Base-by-base conservation (phyloP, 1,140 invertebrate genomes). In the Aphelenchoides fujianensis region DNA sequence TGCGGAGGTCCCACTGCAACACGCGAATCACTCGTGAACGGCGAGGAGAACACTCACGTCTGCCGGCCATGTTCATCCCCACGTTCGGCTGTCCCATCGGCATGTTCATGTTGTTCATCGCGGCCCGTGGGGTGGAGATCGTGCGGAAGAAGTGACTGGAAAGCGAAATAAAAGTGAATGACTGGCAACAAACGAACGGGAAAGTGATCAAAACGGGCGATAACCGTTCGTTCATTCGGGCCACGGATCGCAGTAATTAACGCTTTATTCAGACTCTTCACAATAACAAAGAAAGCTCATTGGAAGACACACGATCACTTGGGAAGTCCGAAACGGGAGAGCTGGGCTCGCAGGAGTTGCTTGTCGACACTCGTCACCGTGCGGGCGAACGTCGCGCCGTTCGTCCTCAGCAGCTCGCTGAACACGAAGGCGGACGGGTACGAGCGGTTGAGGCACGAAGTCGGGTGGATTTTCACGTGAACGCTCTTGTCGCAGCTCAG, bases 381-480 rank as follows among this genome's bases (percentile, higher is more conserved):
- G 34, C 55, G 55, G 12, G 19, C 19, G 23, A 30, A 59, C 23
- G 34, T 7, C 23, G 41, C 23, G 78, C 91, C 91, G 37, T 88
- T 89, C 0, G 94, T 95, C 79, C 91, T 89, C 12, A 96, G 89
- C 37, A 97, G 88, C 87, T 97, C 94, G 0, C 91, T 91, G 85
- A 92, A 98, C 3, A 97, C 86, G n/a, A 97, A 87, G 71, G 89
- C 90, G 30, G 89, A 87, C 0, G 92, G 91, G 77, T 90, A 89
- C 57, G 89, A 89, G 41, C 90, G 86, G 82, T 91, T 90, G 53
- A 95, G 84, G 55, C 88, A 88, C 9, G 92, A 92, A 19, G 90
- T 90, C 5, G 93, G 93, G 86, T 96, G 93, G 81, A 96, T 91
- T 36, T 87, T 84, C 3, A 91, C 90, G 27, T 87, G 84, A 84